A percentile compares a stretch with the other conserved stretches of the same genome.
Conservation (phyloP, 2,113 vertebrate species). For the Bucco capensis region DNA sequence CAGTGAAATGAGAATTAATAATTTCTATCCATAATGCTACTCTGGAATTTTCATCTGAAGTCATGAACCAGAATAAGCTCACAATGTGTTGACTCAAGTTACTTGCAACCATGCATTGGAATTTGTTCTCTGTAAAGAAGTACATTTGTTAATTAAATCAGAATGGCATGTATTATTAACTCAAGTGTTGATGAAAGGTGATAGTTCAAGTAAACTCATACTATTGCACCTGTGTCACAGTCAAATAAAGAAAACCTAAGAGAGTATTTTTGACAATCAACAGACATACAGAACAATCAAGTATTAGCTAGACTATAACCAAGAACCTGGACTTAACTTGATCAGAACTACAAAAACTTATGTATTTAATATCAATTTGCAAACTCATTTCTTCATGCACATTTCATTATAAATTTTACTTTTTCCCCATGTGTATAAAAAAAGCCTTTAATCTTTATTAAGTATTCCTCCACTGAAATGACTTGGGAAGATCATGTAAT, state of each 20-base stretch:
- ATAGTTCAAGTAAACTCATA: neutral
- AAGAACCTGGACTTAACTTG: neutral
- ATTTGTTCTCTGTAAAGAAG: neutral
- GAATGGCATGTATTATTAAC: neutral
- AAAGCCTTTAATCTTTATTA: neutral
- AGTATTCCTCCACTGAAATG: neutral
- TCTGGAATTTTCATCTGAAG: neutral
- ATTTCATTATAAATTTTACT: neutral
- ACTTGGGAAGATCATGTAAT: neutral
- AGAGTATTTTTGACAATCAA: neutral
- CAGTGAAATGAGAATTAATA: neutral
- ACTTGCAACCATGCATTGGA: neutral
- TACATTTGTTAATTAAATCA: neutral
- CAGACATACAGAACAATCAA: neutral
- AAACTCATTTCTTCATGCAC: neutral
- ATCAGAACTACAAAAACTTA: neutral
- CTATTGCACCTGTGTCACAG: neutral
- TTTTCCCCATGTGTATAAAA: neutral
- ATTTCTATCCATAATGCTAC: neutral
- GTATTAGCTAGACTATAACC: neutral
- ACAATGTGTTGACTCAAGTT: neutral
- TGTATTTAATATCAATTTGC: neutral
- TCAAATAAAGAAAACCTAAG: neutral
- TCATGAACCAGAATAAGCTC: neutral
- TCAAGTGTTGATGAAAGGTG: neutral